Conservation (phyloP, 2,113 vertebrate species). For the Deroptyus accipitrinus region DNA sequence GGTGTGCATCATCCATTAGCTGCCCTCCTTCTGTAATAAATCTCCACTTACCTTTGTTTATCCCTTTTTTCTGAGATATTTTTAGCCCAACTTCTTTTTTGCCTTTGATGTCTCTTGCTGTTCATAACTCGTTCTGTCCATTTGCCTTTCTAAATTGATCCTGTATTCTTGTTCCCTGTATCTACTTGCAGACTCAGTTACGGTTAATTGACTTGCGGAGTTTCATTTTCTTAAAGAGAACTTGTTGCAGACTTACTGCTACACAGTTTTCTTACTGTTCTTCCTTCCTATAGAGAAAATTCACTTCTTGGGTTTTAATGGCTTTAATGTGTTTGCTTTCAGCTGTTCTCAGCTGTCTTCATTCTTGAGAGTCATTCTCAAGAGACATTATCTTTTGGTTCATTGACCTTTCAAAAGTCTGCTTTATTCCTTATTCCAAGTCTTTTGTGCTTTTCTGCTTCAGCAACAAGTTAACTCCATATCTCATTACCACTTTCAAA, state of each 20-base stretch:
- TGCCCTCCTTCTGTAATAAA: neutral
- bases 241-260: neutral
- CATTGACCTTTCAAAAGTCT: neutral
- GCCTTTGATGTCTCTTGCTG: neutral
- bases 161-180: neutral
- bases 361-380: neutral
- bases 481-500: neutral
- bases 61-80: neutral
- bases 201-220: neutral
- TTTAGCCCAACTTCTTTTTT: neutral
- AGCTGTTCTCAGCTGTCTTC: neutral
- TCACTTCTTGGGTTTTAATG: neutral
- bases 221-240: neutral
- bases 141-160: neutral
- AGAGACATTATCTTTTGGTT: neutral
- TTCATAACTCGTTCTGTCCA: neutral
- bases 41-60: neutral
- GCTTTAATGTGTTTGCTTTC: neutral
- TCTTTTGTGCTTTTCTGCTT: neutral
- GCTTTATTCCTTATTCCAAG: neutral
- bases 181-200: neutral
- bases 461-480: neutral
- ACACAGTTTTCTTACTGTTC: neutral
- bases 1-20: neutral
- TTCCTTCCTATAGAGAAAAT: neutral